Percentiles rank a stretch among this genome's conserved stretches.
Conservation (phyloP, 2,797 vertebrate species). For the Coendou prehensilis region DNA sequence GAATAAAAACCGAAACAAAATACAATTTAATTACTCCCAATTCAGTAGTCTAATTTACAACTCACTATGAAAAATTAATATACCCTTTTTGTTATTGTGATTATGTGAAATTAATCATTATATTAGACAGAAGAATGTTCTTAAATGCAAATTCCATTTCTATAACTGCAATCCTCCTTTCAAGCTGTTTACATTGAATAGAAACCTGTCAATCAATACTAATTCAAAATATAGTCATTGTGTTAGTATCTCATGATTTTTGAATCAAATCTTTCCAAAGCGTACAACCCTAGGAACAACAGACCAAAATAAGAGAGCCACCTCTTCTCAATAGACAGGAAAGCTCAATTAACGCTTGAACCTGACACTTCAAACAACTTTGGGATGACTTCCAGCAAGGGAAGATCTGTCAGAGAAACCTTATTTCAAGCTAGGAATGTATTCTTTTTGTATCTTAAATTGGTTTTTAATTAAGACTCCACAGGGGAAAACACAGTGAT, state of each 20-base stretch:
- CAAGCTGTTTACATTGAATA: constrained; percentile 85
- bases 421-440: constrained; percentile 82
- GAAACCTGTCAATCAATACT: constrained; percentile 84
- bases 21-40: constrained; percentile 87
- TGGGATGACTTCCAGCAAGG: constrained; percentile 78
- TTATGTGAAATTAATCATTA: constrained; percentile 85
- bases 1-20: constrained; percentile 85
- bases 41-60: constrained; percentile 85
- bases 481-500: constrained; percentile 74
- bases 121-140: constrained; percentile 69
- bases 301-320: constrained; percentile 69
- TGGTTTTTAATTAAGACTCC: constrained; percentile 86
- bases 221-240: constrained; percentile 82
- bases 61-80: constrained; percentile 83
- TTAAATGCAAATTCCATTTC: constrained; percentile 81
- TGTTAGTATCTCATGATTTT: constrained; percentile 72
- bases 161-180: constrained; percentile 78
- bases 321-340: constrained; percentile 68
- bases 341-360: constrained; percentile 82
- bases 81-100: constrained; percentile 86
- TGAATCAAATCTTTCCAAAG: constrained; percentile 79
- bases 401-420: constrained; percentile 80
- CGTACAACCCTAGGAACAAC: constrained; percentile 71
- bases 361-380: constrained; percentile 82
- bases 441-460: constrained; percentile 81